Base-by-base conservation (phyloP, 1,140 invertebrate species). In the Drosophila asahinai region DNA sequence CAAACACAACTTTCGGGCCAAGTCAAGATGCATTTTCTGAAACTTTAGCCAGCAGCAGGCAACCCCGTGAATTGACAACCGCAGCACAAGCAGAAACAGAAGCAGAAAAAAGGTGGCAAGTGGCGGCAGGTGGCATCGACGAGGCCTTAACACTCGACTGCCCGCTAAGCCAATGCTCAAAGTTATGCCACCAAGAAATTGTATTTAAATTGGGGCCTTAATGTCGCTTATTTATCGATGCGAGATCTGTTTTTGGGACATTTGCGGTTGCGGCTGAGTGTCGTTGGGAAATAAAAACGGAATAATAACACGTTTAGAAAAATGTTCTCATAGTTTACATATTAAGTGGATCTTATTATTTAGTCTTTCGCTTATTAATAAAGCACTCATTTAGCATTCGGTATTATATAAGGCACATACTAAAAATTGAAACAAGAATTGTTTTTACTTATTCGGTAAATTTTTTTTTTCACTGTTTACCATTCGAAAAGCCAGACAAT, bases 1-100 rank as follows among this genome's bases (percentile, higher is more conserved):
- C 58, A 61, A 71, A 81, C 81, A 76, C 80, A 80, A 79, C 61
- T 74, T 89, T 80, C 22, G 38, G 17, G 48, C 62, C 84, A 90
- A 89, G 84, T 89, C 86, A 90, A 81, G 87, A 90, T 89, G 84
- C 84, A 89, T 89, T 89, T 81, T 72, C 59, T 40, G 74, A 67
- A 90, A 89, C 80, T 83, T 90, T 84, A 80, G 73, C 17, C 73
- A 70, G 68, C 76, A 77, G 73, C 70, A 66, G 78, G 27, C 62
- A 43, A 19, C 11, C 12, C 67, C 62, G 68, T 66, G 78, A 86
- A 89, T 89, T 89, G 81, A 76, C 84, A 89, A 90, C 84, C 81
- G 78, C 84, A 89, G 54, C 33, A 36, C 11, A 36, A 11, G 33
- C 33, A 36, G 14, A 42, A 42, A 30, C 38, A 55, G 65, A 61